phyloP scores from a whole-genome alignment of 2,888 invertebrate species.

The Zeuzera pyrina region DNA sequence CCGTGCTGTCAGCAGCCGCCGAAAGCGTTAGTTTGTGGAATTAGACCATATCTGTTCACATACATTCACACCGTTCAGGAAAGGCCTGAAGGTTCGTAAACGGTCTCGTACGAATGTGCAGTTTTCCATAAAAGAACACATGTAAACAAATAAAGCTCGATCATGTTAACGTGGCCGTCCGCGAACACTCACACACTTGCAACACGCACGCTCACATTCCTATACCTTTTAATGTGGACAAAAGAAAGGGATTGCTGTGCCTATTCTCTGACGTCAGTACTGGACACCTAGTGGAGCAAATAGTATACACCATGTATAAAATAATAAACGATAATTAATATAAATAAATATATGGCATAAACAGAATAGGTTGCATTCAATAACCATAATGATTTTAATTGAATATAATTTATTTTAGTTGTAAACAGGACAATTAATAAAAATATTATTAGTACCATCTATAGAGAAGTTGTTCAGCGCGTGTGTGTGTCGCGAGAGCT shows the following conservation, averaged over 20 bases:
- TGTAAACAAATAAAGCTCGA: constrained; percentile 28
- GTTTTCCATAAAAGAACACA: constrained; percentile 23
- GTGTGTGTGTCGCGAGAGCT: constrained; percentile 50
- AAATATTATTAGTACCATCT: constrained; percentile 40
- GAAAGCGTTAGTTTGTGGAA: constrained; percentile 53
- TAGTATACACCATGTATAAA: too few relatives aligned
- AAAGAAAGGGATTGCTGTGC: constrained; percentile 67
- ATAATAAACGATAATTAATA: too few relatives aligned
- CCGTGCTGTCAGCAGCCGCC: constrained; percentile 50
- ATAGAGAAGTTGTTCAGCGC: constrained; percentile 58
- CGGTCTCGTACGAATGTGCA: too few relatives aligned
- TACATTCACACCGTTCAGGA: constrained; percentile 14
- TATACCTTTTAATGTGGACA: constrained; percentile 69
- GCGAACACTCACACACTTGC: constrained; percentile 54
- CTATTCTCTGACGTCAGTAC: constrained; percentile 71
- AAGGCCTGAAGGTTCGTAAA: constrained; percentile 1
- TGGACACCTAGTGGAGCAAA: constrained; percentile 68
- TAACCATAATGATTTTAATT: too few relatives aligned
- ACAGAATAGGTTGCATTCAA: too few relatives aligned
- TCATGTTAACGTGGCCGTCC: constrained; percentile 27
- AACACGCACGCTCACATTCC: constrained; percentile 66
- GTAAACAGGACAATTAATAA: too few relatives aligned
- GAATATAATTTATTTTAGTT: too few relatives aligned
- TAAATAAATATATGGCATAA: too few relatives aligned
- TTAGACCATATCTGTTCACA: constrained; percentile 17